Evolutionary conservation across 2,797 vertebrate genomes (phyloP).

Genomic region (Echiichthys vipera): DNA sequence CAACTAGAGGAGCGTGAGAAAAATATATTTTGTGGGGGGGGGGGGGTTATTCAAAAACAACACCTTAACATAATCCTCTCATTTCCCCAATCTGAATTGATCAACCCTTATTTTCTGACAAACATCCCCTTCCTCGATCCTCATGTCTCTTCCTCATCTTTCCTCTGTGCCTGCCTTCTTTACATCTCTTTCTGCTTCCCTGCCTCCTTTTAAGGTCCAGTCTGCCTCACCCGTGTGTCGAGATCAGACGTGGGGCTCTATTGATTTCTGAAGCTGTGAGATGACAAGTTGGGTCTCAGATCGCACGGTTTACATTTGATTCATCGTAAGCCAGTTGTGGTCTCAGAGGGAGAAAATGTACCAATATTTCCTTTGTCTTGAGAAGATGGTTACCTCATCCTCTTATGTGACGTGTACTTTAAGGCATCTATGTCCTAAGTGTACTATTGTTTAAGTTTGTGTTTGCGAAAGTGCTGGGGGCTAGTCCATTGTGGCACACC

Average conservation of each 20-base stretch:
- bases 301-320: conserved; percentile 73
- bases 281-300: conserved; percentile 77
- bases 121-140: conserved; percentile 36
- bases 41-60: too few species aligned
- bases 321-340: conserved; percentile 49
- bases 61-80: not conserved
- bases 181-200: conserved; percentile 17
- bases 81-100: not conserved
- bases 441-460: conserved; percentile 48
- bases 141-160: conserved; percentile 15
- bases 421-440: conserved; percentile 15
- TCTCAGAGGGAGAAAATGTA: not conserved
- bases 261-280: conserved; percentile 79
- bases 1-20: not conserved
- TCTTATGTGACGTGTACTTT: not conserved
- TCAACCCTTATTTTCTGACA: not conserved
- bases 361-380: not conserved
- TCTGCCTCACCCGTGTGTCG: conserved; percentile 51
- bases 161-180: conserved; percentile 17
- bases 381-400: not conserved
- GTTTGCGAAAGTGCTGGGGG: conserved; percentile 46
- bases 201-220: conserved; percentile 41
- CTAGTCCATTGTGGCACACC: conserved; percentile 35
- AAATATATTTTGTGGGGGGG: not conserved
- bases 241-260: conserved; percentile 70